Base-by-base conservation (phyloP, 1,140 invertebrate genomes). In the Plodia interpunctella region DNA sequence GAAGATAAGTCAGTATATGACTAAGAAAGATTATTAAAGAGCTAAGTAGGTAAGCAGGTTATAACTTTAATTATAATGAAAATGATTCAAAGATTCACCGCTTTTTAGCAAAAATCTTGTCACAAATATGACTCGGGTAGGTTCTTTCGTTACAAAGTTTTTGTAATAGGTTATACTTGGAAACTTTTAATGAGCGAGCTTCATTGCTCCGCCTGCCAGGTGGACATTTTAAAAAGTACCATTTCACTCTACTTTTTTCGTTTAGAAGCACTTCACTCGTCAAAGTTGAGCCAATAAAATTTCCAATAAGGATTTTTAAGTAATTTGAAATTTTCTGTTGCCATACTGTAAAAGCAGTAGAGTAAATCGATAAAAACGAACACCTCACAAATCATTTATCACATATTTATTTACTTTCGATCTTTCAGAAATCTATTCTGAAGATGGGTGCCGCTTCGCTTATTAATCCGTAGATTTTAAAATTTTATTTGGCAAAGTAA, bases 131-230 rank as follows among this genome's bases (percentile, higher is more conserved):
- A 15, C 2, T 44, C 38, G 2, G 10, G 38, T 15, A n/a, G 10
- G 38, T 15, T 44, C 30, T 44, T 44, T 44, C 15, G 38, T 15
- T 15, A 44, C 38, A 44, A 44, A 44, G 38, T 63, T 55, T 63
- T 38, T 59, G 38, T 35, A 59, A 64, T 56, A 60, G 55, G 54
- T 56, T 52, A 28, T 35, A 59, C 62, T 63, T 49, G 15, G 51
- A 25, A 64, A 64, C 53, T 64, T 65, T 65, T 60, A 65, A 65
- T 65, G 63, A 65, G 63, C 18, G 59, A 65, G 61, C 49, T 65
- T 58, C 59, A 65, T 54, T 60, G 50, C 54, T 57, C 55, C 54
- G 59, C 49, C 44, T 57, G 60, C 32, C 63, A 65, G 63, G 63
- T 65, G 59, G 63, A 65, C 63, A 44, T 64, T 60, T 63, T 60